Conservation (phyloP, 2,113 vertebrate genomes). For the Marcusenius ussheri region DNA sequence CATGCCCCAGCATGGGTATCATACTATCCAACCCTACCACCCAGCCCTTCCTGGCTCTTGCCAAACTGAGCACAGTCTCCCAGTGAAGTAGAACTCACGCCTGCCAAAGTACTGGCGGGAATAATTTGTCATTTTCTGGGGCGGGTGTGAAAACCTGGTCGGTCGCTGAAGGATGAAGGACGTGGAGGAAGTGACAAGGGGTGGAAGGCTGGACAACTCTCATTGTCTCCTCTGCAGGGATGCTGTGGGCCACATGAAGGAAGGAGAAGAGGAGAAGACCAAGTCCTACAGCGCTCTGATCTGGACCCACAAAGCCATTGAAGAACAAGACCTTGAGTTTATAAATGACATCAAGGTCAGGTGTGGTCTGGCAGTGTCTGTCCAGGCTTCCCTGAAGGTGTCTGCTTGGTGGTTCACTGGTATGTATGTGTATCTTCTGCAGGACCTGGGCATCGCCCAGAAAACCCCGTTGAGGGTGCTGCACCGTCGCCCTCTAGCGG, state of each 20-base stretch:
- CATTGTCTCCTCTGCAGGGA: constrained; percentile 64
- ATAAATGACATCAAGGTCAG: constrained; percentile 76
- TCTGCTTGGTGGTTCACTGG: background rate
- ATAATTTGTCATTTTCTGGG: background rate
- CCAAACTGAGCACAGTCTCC: background rate
- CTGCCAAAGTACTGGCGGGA: background rate
- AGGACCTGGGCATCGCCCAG: constrained; percentile 87
- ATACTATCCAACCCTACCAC: background rate
- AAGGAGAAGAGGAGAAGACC: constrained; percentile 94
- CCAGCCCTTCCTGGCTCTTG: background rate
- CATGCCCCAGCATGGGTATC: background rate
- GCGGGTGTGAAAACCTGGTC: background rate
- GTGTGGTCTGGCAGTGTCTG: background rate
- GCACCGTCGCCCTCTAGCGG: constrained; percentile 80
- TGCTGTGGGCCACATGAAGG: constrained; percentile 88
- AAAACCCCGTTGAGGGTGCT: constrained; percentile 90
- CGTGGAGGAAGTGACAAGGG: background rate
- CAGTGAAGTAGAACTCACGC: background rate
- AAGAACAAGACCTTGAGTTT: constrained; percentile 69
- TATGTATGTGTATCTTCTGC: background rate
- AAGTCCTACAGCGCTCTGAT: constrained; percentile 91
- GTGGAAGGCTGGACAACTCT: constrained; percentile 16
- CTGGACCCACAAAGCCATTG: constrained; percentile 78
- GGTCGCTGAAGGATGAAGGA: background rate
- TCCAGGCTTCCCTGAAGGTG: background rate